phyloP scores from a whole-genome alignment of 37 sponge, comb jelly and placozoan genomes.

The Oopsacas minuta region DNA sequence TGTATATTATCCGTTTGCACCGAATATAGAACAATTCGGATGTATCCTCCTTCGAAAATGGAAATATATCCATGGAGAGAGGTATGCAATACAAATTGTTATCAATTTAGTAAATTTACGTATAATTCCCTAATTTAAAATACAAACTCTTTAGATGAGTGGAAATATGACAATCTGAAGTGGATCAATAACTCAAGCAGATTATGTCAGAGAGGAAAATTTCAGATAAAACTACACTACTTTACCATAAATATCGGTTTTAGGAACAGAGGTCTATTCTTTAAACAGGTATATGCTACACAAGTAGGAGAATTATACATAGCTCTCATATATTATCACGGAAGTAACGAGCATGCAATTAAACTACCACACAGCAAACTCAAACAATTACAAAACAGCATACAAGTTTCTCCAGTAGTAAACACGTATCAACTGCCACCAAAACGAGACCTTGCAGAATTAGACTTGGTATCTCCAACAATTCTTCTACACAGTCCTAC shows the following conservation, averaged over 20 bases:
- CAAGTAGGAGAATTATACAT: background rate
- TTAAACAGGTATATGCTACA: background rate
- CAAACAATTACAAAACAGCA: background rate
- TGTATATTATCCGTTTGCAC: no score
- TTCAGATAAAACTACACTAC: background rate
- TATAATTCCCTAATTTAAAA: no score
- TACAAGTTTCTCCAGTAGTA: background rate
- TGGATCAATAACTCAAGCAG: conserved; percentile 17
- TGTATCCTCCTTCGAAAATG: no score
- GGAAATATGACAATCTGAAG: conserved; percentile 3
- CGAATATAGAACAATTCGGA: no score
- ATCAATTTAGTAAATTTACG: no score
- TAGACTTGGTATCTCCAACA: background rate
- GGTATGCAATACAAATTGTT: no score
- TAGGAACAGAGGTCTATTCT: background rate
- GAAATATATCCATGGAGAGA: no score
- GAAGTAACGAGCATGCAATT: background rate
- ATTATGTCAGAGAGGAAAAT: conserved; percentile 2
- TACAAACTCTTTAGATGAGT: background rate
- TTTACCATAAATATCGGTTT: background rate
- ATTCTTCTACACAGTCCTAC: background rate
- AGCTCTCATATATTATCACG: conserved; percentile 8
- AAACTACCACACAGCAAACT: background rate
- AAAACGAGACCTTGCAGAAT: background rate
- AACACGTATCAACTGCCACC: background rate